Evolutionary conservation across 1,140 invertebrate species (phyloP), one percentile per base, ranked within the genome.

Genomic region (Drosophila leontia): DNA sequence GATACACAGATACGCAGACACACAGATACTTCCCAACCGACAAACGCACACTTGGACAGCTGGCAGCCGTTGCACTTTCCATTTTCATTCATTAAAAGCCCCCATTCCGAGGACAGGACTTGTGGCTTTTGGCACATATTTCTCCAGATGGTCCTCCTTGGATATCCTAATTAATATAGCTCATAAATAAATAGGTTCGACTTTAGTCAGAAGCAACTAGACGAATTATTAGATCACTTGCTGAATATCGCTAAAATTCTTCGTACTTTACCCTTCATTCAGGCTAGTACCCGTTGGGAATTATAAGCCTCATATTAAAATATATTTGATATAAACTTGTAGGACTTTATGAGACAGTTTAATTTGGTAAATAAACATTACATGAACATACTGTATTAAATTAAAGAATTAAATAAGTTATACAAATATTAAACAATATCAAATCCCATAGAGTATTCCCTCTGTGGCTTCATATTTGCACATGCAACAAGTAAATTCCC

Each of bases 41-140:
- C 26, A 29, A 29, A 29, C 23, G 34, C 35, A 53, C 26, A 47
- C 13, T 29, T 13, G 13, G 13, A 51, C 50, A 65, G 53, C 19
- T 23, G 37, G 41, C 32, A 55, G 51, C 17, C 45, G 29, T 32
- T 69, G 68, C 74, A 84, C 68, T 84, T 88, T 88, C 83, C 69
- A 80, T 58, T 84, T 88, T 88, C 83, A 87, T 87, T 87, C 83
- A 87, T 88, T 87, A 87, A 86, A 82, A 70, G 59, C 45, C 77
- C 5, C 45, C 72, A 12, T 51, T 17, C 3, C n/a, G 17, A 19
- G 35, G 13, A 8, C 19, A 23, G 8, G 11, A 39, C 35, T 39
- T 56, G 53, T 56, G 53, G 35, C 53, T 41, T 55, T 55, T 4
- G 48, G 48, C 26, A 32, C 9, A 17, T 12, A 34, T 34, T 17